Conservation (phyloP, 2,888 invertebrate genomes). For the Pristionchus mayeri region DNA sequence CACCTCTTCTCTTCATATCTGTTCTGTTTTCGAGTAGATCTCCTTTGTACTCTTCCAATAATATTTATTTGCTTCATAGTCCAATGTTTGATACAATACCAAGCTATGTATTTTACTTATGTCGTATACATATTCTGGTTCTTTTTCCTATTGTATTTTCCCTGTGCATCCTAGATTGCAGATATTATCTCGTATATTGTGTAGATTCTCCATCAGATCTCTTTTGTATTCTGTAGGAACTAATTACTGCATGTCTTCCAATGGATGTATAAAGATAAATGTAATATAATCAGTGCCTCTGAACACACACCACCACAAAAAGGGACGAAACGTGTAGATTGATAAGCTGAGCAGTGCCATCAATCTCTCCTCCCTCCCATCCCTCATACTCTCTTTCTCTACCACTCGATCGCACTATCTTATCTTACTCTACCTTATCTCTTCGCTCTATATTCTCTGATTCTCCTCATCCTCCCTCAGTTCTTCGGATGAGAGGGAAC, state of each 20-base stretch:
- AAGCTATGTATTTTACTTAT: neutral
- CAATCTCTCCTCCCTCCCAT: neutral
- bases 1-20: neutral
- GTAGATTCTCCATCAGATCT: no score
- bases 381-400: constrained; percentile 3
- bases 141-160: no score
- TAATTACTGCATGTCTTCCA: constrained; percentile 10
- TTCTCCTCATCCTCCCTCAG: neutral
- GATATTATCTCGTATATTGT: no score
- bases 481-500: constrained; percentile 12
- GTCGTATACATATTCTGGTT: neutral
- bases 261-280: neutral
- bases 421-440: neutral
- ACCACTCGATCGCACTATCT: neutral
- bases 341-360: constrained; percentile 18
- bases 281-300: neutral
- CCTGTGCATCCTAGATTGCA: no score
- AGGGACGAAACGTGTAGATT: constrained; percentile 29
- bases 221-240: constrained; percentile 18
- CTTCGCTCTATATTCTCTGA: neutral
- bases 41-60: constrained; percentile 23
- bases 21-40: constrained; percentile 10
- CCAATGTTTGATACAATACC: neutral
- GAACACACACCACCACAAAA: neutral
- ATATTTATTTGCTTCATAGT: neutral